Base-by-base conservation (phyloP, 1,140 invertebrate genomes). In the Chrysoperla carnea region DNA sequence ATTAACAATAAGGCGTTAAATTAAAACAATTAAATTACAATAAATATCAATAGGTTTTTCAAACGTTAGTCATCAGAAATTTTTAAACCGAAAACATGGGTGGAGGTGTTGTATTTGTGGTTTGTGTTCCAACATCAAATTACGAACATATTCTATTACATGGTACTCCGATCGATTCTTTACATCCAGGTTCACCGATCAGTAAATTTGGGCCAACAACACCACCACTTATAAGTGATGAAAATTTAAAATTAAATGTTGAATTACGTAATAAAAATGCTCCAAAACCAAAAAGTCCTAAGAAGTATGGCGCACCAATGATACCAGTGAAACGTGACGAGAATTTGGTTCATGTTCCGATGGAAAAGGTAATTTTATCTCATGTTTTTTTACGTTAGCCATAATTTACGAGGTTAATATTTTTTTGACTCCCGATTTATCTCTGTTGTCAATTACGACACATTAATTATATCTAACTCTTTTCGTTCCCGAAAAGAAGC, bases 81-180 rank as follows among this genome's bases (percentile, higher is more conserved):
- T 33, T 11, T 33, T 33, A 6, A 4, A 33, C 2, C 6, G 2
- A 33, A 33, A 33, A 33, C n/a, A 33, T 33, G 31, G 31, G 31
- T 33, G 31, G 31, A 33, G 69, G 69, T 45, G 70, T 73, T 33
- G 67, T 73, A 31, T 73, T 73, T 52, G 51, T 73, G 47, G 70
- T 73, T 42, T 72, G 70, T 49, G 69, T 73, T 47, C 69, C 71
- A n/a, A 73, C 69, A 31, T 50, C 67, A 14, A 71, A 61, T 53
- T 66, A 69, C 49, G 70, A 73, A 50, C 64, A 70, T 43, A 57
- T 68, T 44, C 50, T 72, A 29, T 58, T 68, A 42, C 67, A 67
- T 47, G 69, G 68, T 44, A 54, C 6, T 41, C 40, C 38, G 4
- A 27, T 39, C 4, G 28, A 23, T 11, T 39, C 38, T 23, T 23